These are phyloP conservation scores for Chelonus insularis DNA, from an alignment of 1,140 invertebrate genomes.

Conservation along the genomic window DNA sequence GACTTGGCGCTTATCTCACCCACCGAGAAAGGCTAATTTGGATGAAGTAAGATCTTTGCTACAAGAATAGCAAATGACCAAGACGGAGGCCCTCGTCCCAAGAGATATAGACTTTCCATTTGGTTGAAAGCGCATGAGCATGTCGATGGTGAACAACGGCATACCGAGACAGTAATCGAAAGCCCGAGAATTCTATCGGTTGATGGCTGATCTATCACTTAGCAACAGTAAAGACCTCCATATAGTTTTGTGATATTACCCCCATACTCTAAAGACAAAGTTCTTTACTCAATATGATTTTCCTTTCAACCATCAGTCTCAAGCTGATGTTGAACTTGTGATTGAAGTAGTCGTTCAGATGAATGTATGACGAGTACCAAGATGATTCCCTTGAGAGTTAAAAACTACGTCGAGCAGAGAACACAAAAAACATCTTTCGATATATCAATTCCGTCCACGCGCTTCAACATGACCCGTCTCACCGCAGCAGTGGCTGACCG, in stretches of 20 bases:
- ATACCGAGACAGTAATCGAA: background rate
- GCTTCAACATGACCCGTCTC: constrained; percentile 12
- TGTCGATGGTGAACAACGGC: background rate
- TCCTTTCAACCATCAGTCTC: too few relatives aligned
- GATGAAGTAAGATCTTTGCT: constrained; percentile 9
- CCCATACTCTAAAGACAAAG: too few relatives aligned
- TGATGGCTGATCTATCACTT: constrained; percentile 23
- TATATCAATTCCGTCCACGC: constrained; percentile 46
- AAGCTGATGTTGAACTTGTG: constrained; percentile 50
- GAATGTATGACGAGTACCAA: background rate
- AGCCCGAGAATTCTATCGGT: background rate
- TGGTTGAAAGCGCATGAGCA: background rate
- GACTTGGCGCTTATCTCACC: constrained; percentile 18
- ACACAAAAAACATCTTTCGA: constrained; percentile 29
- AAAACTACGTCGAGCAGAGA: constrained; percentile 2
- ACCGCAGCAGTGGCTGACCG: constrained; percentile 12
- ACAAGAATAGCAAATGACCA: background rate
- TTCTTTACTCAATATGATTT: too few relatives aligned
- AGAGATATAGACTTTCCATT: constrained; percentile 1
- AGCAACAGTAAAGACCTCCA: constrained; percentile 14
- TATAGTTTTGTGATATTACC: too few relatives aligned
- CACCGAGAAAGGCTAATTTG: constrained; percentile 10
- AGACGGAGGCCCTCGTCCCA: background rate
- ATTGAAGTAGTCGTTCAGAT: constrained; percentile 44
- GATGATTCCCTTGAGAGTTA: constrained; percentile 17